Base-by-base conservation (phyloP, 2,888 invertebrate genomes). In the Pocota personata region DNA sequence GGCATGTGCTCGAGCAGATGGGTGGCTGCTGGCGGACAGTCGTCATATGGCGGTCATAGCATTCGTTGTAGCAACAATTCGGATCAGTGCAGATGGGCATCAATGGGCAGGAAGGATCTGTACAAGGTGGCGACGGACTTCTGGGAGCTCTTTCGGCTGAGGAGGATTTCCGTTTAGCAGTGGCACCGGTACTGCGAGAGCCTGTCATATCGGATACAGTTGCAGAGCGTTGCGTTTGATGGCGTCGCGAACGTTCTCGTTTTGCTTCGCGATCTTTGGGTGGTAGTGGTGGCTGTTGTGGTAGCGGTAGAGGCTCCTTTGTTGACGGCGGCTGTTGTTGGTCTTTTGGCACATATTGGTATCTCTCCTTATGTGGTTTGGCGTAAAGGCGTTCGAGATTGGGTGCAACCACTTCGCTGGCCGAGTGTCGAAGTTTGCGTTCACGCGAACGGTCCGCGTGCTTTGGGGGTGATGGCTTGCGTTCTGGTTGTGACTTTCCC, bases 211-310 rank as follows among this genome's bases (percentile, higher is more conserved):
- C 92, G 12, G 92, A 90, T 7, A 92, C 92, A 16, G 93, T 93
- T 57, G 93, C 93, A 3, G 92, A 92, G 52, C 93, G 90, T 73
- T 93, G 92, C 30, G 93, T 92, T 87, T 92, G 92, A 88, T 92
- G 92, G 78, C 92, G 92, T 8, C 92, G 89, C 19, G 92, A 92
- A 6, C 92, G 90, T 77, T 92, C 92, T 8, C 90, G 89, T 79
- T 91, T 91, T 52, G 90, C 88, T 82, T 91, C 90, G 16, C 88
- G 87, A 0, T 72, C 79, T 14, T 71, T 87, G 16, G 80, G 84
- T 30, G 64, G 78, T 76, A 72, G 37, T 69, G 40, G 75, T 62
- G 37, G 78, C 71, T 79, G 82, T 48, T 66, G 79, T 73, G 78
- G 52, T 67, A 46, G 60, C 57, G 78, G 73, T 40, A 82, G 79